Base-by-base conservation (phyloP, 64 coral and sea anemone species). In the Stichodactyla mertensii region DNA sequence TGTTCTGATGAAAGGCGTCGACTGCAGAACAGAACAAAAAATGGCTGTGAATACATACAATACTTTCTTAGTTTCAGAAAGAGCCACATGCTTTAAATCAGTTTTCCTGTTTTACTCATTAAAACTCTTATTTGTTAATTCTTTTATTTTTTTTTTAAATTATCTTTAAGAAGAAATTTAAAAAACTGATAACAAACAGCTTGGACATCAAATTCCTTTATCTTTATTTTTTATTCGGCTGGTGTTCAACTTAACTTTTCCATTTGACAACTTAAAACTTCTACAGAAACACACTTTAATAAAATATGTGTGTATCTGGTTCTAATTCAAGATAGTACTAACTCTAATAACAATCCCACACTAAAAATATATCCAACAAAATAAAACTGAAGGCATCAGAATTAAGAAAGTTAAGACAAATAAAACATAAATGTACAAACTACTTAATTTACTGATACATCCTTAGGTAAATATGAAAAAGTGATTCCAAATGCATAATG, bases 1-100 rank as follows among this genome's bases (percentile, higher is more conserved):
- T 99, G 93, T 27, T 91, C 93, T 52, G 94, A 87, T 55, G 93
- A 99, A 20, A 94, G 83, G 78, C 93, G 93, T 26, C 97, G 90
- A 86, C 92, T 91, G 55, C 23, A 56, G 62, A 55, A 81, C 45
- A 81, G 71, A 11, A 78, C 31, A 45, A 82, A 71, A 87, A 82
- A 74, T 74, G 7, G 69, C 24, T 74, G 24, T 31, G 62, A 71
- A 67, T 67, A 26, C 57, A 10, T 55, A 45, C 27, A 77, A 82
- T 45, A 45, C 6, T 61, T 89, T 45, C 14, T 23, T 45, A 45
- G 36, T 45, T 45, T 45, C 36, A 45, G 36, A 45, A 45, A 45
- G 36, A 45, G 36, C 36, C 36, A 45, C 36, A 45, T 45, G 1
- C 36, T 45, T 2, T 45, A 45, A 45, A 45, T 3, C 3, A 45